A percentile compares a stretch with the other conserved stretches of the same genome.
Conservation (phyloP, 2,888 invertebrate species). For the Napeogenes inachia region DNA sequence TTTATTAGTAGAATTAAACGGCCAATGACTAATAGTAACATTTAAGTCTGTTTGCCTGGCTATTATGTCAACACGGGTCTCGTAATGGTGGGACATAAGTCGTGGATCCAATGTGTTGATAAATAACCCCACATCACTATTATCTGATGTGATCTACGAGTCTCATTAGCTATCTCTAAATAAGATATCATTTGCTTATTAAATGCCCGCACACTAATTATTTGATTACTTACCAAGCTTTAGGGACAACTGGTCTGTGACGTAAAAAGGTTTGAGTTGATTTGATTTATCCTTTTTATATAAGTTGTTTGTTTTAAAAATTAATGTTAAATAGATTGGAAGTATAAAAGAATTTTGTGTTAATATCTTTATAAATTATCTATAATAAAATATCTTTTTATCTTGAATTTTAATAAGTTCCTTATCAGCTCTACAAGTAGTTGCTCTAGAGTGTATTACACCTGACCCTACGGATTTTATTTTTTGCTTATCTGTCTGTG, state of each 20-base stretch:
- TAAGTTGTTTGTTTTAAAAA: too few species aligned
- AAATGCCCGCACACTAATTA: constrained; percentile 61
- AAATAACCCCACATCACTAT: constrained; percentile 68
- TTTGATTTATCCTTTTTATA: not conserved
- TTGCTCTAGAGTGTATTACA: too few species aligned
- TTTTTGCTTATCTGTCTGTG: too few species aligned
- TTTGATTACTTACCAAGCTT: constrained; percentile 68
- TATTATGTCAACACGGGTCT: constrained; percentile 73
- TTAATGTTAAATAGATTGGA: too few species aligned
- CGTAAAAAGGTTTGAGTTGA: too few species aligned
- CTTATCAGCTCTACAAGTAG: too few species aligned
- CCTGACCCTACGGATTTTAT: too few species aligned
- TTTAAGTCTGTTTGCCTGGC: constrained; percentile 62
- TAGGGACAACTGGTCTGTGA: constrained; percentile 46
- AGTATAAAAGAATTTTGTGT: too few species aligned
- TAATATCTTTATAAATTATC: too few species aligned
- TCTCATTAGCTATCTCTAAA: constrained; percentile 72
- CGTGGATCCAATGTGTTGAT: constrained; percentile 72
- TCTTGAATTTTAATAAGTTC: too few species aligned
- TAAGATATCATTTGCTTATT: constrained; percentile 71
- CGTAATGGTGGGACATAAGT: constrained; percentile 67
- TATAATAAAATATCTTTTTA: too few species aligned
- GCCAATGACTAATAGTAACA: constrained; percentile 51
- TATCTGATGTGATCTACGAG: constrained; percentile 71
- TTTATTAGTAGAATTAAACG: constrained; percentile 27